These are phyloP conservation scores for Trichonephila clavipes DNA, from an alignment of 1,140 invertebrate genomes.

Conservation along the genomic window DNA sequence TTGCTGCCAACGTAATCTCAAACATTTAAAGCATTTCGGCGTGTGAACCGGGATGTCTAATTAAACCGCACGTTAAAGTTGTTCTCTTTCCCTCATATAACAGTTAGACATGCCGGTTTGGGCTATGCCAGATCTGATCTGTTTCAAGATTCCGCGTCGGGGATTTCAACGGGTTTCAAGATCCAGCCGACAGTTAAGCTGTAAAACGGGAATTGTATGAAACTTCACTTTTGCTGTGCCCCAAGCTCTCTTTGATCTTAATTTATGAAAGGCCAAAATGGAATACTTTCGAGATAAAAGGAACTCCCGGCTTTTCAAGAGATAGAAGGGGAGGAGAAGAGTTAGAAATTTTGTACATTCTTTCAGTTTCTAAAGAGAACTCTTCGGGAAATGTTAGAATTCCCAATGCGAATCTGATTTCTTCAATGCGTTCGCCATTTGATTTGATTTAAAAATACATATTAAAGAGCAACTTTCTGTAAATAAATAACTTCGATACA, in stretches of 20 bases:
- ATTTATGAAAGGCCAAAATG: constrained; percentile 29
- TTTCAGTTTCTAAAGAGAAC: neutral
- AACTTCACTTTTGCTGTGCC: neutral
- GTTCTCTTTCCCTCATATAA: neutral
- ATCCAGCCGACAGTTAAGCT: constrained; percentile 19
- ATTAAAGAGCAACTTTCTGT: neutral
- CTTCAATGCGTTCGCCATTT: neutral
- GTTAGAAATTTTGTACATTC: neutral
- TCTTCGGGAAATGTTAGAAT: neutral
- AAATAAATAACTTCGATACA: neutral
- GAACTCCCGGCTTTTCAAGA: neutral
- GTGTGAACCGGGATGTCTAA: constrained; percentile 66
- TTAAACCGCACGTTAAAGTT: constrained; percentile 63
- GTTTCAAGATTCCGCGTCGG: constrained; percentile 16
- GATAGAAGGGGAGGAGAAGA: no score
- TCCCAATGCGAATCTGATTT: neutral
- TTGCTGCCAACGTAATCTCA: constrained; percentile 63
- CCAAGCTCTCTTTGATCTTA: constrained; percentile 38
- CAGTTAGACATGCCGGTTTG: constrained; percentile 10
- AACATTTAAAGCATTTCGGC: constrained; percentile 70
- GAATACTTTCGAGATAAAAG: constrained; percentile 28
- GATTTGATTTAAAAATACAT: neutral
- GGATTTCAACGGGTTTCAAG: constrained; percentile 14
- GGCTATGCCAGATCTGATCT: constrained; percentile 27
- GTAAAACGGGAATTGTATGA: neutral